Conservation (phyloP, 1,140 invertebrate species). For the Halictus rubicundus region DNA sequence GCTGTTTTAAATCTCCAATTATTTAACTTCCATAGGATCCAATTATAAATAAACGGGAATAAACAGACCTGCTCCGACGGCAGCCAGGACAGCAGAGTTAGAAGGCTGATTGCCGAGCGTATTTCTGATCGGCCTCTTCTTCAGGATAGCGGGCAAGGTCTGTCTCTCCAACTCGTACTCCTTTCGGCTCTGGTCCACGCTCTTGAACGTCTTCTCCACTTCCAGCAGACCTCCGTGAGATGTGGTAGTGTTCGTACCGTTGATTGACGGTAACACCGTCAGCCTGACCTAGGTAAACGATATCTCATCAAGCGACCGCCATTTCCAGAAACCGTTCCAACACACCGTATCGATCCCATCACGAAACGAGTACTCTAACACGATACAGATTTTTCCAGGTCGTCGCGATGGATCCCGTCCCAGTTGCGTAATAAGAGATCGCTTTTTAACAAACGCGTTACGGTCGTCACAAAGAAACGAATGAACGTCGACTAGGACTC, state of each 20-base stretch:
- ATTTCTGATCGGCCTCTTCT: slow-evolving; percentile 69
- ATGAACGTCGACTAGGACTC: too few species aligned
- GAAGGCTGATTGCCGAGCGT: slow-evolving; percentile 66
- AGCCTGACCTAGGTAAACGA: slow-evolving; percentile 83
- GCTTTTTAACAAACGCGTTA: too few species aligned
- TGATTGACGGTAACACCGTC: slow-evolving; percentile 86
- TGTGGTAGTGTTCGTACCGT: slow-evolving; percentile 85
- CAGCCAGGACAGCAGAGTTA: slow-evolving; percentile 84
- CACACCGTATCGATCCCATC: too few species aligned
- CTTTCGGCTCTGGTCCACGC: slow-evolving; percentile 83
- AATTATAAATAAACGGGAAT: neutral
- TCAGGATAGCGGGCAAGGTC: slow-evolving; percentile 60
- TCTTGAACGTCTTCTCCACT: slow-evolving; percentile 86
- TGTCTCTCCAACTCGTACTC: slow-evolving; percentile 78
- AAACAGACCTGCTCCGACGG: slow-evolving; percentile 82
- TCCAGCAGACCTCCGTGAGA: slow-evolving; percentile 88
- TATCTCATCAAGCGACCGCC: slow-evolving; percentile 56
- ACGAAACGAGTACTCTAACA: too few species aligned
- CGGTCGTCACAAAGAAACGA: too few species aligned
- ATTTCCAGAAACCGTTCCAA: neutral
- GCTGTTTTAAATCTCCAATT: too few species aligned
- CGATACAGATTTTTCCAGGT: neutral
- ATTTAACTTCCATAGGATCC: too few species aligned
- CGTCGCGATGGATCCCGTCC: neutral
- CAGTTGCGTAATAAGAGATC: too few species aligned